Conservation (phyloP, 2,888 invertebrate genomes). For the Netelia inedita region DNA sequence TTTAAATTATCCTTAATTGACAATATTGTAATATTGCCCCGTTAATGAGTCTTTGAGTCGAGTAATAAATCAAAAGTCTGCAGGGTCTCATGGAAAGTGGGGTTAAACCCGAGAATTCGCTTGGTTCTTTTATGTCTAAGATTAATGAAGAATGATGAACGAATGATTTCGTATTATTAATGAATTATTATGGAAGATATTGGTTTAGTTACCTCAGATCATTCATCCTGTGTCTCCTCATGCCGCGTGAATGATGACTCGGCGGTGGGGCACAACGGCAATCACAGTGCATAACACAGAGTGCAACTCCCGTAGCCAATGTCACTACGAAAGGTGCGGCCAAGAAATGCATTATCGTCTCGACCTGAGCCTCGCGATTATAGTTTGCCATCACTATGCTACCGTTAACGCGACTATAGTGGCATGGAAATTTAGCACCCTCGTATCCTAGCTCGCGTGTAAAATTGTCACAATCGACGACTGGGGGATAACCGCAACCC, state of each 20-base stretch:
- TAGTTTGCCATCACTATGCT: constrained; percentile 94
- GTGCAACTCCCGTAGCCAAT: constrained; percentile 93
- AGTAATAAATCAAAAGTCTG: not conserved
- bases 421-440: constrained; percentile 89
- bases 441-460: constrained; percentile 90
- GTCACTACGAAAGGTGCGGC: constrained; percentile 94
- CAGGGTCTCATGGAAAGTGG: not conserved
- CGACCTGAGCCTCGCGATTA: constrained; percentile 93
- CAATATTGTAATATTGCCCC: not conserved
- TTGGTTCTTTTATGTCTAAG: not conserved
- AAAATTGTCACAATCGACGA: constrained; percentile 91
- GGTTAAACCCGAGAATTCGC: not conserved
- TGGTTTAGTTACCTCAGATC: constrained; percentile 86
- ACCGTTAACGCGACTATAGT: constrained; percentile 92
- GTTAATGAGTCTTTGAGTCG: not conserved
- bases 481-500: constrained; percentile 93
- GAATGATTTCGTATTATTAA: not conserved
- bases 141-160: not conserved
- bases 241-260: constrained; percentile 87
- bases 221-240: constrained; percentile 86
- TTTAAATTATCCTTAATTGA: not conserved
- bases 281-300: constrained; percentile 95
- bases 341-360: constrained; percentile 93
- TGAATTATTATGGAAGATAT: not conserved
- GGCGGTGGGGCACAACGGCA: constrained; percentile 90